Base-by-base conservation (phyloP, 2,888 invertebrate species). In the Pristionchus maxplancki region DNA sequence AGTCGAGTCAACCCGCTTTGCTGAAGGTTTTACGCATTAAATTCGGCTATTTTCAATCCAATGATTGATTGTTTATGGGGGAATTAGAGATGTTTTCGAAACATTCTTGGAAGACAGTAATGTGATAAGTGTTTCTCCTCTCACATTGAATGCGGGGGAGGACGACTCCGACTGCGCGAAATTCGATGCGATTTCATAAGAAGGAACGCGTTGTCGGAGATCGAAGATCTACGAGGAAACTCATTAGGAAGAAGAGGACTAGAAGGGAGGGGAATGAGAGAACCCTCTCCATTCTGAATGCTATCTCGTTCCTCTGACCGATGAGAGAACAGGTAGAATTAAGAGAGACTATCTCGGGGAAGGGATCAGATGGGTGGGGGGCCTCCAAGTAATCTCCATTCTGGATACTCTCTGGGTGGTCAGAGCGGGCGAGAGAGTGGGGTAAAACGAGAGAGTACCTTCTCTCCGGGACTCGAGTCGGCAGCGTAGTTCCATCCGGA, bases 401-500 rank as follows among this genome's bases (percentile, higher is more conserved):
- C 9, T 1, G 28, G 4, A 4, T 13, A 31, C 0, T 31, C 15
- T 28, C 64, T 64, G 0, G 34, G 11, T 4, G 31, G 64, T 64
- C 15, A 31, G 31, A 64, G 58, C 5, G 9, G 11, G 9, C 64
- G 64, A 62, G 62, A 62, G 24, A 62, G 62, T 62, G 24, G 4
- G 28, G n/a, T 28, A 28, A 62, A 62, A 28, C 11, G 62, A 62
- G 62, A 62, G 62, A 31, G 31, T 37, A 90, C 88, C 88, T 94
- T 92, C 48, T 90, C 89, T 11, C 84, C 88, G 17, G 89, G 89
- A 20, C 88, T 88, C 15, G 83, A 88, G 17, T 90, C 89, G 74
- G 62, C 88, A 24, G 91, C 64, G 88, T 94, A 94, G 86, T 93
- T 94, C 94, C 94, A 94, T 17, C 93, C 93, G 0, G 93, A 92